phyloP scores from a whole-genome alignment of 2,888 invertebrate species.

The Blera fallax region DNA sequence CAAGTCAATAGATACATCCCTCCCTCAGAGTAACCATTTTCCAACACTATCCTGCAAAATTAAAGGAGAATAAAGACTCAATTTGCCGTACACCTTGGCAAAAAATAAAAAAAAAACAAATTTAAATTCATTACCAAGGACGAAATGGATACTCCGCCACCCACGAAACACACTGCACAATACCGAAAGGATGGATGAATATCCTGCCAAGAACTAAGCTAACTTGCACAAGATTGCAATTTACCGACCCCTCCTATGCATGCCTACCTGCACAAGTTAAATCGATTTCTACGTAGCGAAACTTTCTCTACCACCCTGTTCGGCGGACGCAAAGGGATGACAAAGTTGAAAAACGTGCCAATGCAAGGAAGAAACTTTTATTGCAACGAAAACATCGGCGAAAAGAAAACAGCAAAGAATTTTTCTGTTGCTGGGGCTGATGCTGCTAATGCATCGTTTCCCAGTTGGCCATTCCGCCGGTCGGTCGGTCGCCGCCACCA shows the following conservation, averaged over 20 bases:
- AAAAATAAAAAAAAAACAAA: no score
- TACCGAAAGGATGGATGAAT: background rate
- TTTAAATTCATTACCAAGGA: background rate
- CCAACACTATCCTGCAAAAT: background rate
- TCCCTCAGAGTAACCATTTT: no score
- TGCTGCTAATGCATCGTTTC: conserved; percentile 18
- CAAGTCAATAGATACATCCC: no score
- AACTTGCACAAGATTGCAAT: conserved; percentile 62
- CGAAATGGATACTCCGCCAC: background rate
- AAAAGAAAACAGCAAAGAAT: conserved; percentile 2
- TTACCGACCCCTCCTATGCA: background rate
- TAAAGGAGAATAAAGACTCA: background rate
- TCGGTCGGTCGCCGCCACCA: conserved; percentile 13
- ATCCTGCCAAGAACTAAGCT: conserved; percentile 30
- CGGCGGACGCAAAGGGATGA: background rate
- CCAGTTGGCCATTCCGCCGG: background rate
- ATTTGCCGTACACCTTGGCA: no score
- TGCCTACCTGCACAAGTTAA: conserved; percentile 4
- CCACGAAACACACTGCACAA: background rate
- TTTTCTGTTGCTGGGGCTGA: background rate
- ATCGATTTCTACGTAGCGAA: conserved; percentile 39
- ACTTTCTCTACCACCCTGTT: background rate
- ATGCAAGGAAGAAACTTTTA: conserved; percentile 26
- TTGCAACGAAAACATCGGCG: conserved; percentile 31
- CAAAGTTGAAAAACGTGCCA: conserved; percentile 26